Conservation (phyloP, 2,797 vertebrate species). For the Gymnothorax javanicus region DNA sequence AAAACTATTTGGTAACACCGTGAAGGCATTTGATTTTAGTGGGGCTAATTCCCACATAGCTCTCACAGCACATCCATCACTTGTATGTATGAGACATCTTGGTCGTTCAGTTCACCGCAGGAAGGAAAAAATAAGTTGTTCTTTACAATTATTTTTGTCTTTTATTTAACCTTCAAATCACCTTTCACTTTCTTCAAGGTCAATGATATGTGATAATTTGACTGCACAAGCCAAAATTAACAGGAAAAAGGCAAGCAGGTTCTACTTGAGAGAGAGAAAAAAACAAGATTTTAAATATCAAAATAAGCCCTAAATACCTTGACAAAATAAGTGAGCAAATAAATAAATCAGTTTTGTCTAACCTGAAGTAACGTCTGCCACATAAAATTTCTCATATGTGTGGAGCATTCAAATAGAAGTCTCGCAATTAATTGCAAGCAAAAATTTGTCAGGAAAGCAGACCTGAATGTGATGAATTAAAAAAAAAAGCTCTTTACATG, state of each 20-base stretch:
- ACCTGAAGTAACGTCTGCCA: neutral
- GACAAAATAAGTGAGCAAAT: neutral
- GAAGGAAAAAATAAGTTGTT: too few species aligned
- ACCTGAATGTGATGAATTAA: neutral
- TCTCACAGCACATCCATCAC: neutral
- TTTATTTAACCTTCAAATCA: too few species aligned
- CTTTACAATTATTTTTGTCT: too few species aligned
- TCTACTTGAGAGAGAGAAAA: too few species aligned
- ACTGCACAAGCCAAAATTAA: too few species aligned
- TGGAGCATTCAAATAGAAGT: neutral
- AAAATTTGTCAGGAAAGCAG: neutral
- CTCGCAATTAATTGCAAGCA: neutral
- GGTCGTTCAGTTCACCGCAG: neutral
- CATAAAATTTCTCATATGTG: neutral
- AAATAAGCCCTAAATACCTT: neutral
- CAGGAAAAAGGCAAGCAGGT: too few species aligned
- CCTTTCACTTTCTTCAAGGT: too few species aligned
- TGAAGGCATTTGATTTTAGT: neutral
- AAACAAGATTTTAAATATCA: neutral
- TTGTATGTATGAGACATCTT: neutral
- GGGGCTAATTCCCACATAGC: neutral
- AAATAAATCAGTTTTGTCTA: neutral
- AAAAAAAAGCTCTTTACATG: conserved; percentile 5
- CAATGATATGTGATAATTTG: too few species aligned
- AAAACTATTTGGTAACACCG: too few species aligned